phyloP scores from a whole-genome alignment of 2,888 invertebrate genomes.

The Slavum lentiscoides region DNA sequence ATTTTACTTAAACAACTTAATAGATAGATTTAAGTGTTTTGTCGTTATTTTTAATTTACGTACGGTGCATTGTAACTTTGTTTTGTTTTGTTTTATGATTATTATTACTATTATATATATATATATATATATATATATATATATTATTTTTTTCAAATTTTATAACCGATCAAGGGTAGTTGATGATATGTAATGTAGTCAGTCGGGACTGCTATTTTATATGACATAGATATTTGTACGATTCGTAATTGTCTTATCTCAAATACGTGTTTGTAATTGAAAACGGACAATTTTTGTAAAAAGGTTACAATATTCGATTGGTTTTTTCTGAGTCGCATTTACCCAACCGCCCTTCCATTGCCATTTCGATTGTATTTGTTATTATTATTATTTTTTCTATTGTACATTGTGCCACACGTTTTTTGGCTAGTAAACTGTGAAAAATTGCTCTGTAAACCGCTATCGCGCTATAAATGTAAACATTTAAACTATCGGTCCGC shows the following conservation, averaged over 20 bases:
- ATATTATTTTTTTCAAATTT: slow-evolving; percentile 40
- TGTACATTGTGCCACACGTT: slow-evolving; percentile 1
- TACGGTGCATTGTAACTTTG: slow-evolving; percentile 52
- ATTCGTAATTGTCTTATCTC: neutral
- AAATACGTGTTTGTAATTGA: neutral
- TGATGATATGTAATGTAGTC: slow-evolving; percentile 14
- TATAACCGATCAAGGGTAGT: slow-evolving; percentile 39
- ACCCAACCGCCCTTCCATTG: neutral
- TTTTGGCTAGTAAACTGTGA: neutral
- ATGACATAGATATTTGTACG: neutral
- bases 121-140: no score
- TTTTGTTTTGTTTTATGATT: slow-evolving; percentile 50
- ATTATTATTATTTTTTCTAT: neutral
- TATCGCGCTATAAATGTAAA: slow-evolving; percentile 9
- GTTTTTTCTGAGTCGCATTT: slow-evolving; percentile 9
- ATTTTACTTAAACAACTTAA: slow-evolving; percentile 12
- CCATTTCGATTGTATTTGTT: slow-evolving; percentile 14
- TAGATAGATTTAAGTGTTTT: slow-evolving; percentile 44
- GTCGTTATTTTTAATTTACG: slow-evolving; percentile 42
- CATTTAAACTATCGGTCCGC: neutral
- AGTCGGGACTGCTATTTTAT: slow-evolving; percentile 21
- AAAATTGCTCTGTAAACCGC: slow-evolving; percentile 15
- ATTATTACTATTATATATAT: slow-evolving; percentile 24
- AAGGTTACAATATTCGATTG: neutral
- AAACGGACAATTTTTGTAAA: neutral